phyloP scores from a whole-genome alignment of 2,113 vertebrate species.

The Origma solitaria region DNA sequence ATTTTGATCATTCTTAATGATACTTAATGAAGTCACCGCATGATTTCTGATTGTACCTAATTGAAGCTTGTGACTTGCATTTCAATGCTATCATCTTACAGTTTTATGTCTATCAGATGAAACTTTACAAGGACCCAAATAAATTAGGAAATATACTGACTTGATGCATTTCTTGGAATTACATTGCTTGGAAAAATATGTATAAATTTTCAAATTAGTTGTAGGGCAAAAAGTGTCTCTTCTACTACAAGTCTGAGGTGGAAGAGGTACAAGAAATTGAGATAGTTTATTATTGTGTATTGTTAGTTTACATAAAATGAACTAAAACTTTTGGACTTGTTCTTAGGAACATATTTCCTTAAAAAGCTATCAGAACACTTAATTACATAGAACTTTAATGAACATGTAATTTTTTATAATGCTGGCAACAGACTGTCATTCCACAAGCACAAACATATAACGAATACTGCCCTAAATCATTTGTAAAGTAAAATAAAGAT shows the following conservation, averaged over 20 bases:
- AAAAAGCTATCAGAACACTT: neutral
- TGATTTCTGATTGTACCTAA: constrained; percentile 86
- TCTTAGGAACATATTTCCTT: neutral
- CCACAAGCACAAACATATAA: neutral
- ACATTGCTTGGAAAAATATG: constrained; percentile 21
- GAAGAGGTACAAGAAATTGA: neutral
- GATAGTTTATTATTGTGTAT: neutral
- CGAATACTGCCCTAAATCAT: neutral
- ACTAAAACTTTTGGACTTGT: neutral
- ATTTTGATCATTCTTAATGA: constrained; percentile 88
- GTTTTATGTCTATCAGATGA: constrained; percentile 73
- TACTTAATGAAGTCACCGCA: constrained; percentile 85
- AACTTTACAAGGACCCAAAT: constrained; percentile 60
- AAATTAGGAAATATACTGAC: constrained; percentile 67
- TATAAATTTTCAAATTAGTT: constrained; percentile 44
- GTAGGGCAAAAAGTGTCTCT: neutral
- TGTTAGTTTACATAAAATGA: neutral
- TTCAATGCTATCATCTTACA: constrained; percentile 78
- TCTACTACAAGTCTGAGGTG: neutral
- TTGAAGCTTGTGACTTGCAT: constrained; percentile 84
- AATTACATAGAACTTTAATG: neutral
- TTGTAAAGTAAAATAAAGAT: neutral
- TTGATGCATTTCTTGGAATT: constrained; percentile 36
- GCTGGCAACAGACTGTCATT: neutral
- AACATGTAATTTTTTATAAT: neutral